Base-by-base conservation (phyloP, 2,797 vertebrate species). In the Sparus aurata region DNA sequence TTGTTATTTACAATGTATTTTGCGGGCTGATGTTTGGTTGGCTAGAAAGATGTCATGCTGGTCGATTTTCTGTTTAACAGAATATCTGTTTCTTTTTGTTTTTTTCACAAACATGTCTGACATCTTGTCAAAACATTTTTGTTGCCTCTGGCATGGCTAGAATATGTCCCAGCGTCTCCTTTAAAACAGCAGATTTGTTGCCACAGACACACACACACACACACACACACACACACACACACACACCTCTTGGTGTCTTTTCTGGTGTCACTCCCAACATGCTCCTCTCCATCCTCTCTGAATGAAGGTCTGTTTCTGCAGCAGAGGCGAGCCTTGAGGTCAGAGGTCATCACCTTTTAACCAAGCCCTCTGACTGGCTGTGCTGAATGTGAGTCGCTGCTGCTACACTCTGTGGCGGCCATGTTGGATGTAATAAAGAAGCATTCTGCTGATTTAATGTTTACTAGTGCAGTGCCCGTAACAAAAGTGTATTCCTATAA, bases 301-400 rank as follows among this genome's bases (percentile, higher is more conserved):
- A 61, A 80, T 20, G 25, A 73, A 73, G 68, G 22, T 22, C 64
- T 62, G 58, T 82, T 76, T 65, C 49, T 74, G 65, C 79, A 78
- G 71, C 71, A 72, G 74, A 82, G 75, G 2, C 15, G 22, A 60
- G 47, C 10, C 5, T 6, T 20, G 69, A 65, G 76, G 76, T 85
- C 82, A 71, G 27, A 78, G 70, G 63, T 80, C 80, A 50, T 1
- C 41, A n/a, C 27, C 43, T 41, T 17, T 71, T 54, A 61, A 64
- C 45, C 23, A 2, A 12, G 64, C 54, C 4, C 23, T 75, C 46
- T 80, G 69, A 81, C 76, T 78, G 80, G 77, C 64, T 23, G 27
- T 15, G 62, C 34, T 58, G 22, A 12, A 3, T 27, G 18, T 25
- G 25, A 15, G 2, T 2, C 6, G 38, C 25, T 60, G 34, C 20